Evolutionary conservation across 2,797 vertebrate species (phyloP).

Genomic region (Miichthys miiuy): DNA sequence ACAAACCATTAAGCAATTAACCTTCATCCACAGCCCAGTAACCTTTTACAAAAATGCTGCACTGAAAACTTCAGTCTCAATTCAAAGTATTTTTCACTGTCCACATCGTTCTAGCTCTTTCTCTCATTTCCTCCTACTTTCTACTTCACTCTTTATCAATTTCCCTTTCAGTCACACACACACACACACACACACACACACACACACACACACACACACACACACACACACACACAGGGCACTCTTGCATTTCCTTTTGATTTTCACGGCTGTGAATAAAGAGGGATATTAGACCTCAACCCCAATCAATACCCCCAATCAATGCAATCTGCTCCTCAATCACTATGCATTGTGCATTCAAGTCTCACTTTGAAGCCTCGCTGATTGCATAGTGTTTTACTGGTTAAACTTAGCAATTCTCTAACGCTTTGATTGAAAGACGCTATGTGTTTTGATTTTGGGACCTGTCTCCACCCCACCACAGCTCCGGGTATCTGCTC

Average conservation of each 20-base stretch:
- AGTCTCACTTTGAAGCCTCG: slow-evolving; percentile 62
- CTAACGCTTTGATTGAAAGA: slow-evolving; percentile 44
- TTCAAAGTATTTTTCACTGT: slow-evolving; percentile 19
- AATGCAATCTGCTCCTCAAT: slow-evolving; percentile 77
- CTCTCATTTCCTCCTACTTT: slow-evolving; percentile 18
- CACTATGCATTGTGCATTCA: slow-evolving; percentile 72
- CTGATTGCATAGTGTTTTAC: slow-evolving; percentile 73
- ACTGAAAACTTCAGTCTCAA: slow-evolving; percentile 18
- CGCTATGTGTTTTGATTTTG: slow-evolving; percentile 59
- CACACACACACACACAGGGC: slow-evolving; percentile 31
- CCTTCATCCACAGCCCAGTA: slow-evolving; percentile 23
- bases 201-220: slow-evolving; percentile 14
- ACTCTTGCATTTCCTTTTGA: slow-evolving; percentile 64
- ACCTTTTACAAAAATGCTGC: slow-evolving; percentile 16
- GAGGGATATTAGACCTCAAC: slow-evolving; percentile 74
- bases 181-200: slow-evolving; percentile 13
- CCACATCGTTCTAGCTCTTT: slow-evolving; percentile 13
- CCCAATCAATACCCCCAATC: slow-evolving; percentile 77
- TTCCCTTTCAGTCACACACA: slow-evolving; percentile 41
- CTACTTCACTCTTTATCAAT: slow-evolving; percentile 52
- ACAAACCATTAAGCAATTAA: slow-evolving; percentile 51
- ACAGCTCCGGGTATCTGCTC: slow-evolving; percentile 78
- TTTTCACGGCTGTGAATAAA: slow-evolving; percentile 77
- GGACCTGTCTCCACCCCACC: slow-evolving; percentile 33
- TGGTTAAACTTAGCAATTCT: slow-evolving; percentile 54